Evolutionary conservation across 2,888 invertebrate genomes (phyloP).

Genomic region (Oxycera nigricornis): DNA sequence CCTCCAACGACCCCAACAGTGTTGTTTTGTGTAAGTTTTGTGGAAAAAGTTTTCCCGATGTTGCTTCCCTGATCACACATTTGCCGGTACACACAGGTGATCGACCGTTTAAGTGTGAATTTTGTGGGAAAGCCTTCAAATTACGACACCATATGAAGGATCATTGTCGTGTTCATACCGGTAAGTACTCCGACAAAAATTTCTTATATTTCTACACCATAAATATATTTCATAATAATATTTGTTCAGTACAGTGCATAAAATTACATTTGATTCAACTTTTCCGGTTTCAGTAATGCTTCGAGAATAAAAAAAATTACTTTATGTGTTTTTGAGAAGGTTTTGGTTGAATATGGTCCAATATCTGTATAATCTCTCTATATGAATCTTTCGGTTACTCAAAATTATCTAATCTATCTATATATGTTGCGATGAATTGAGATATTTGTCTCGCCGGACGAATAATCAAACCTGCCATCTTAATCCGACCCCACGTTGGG

Average conservation of each 20-base stretch:
- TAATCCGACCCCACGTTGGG: too few relatives aligned
- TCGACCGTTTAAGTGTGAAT: slow-evolving; percentile 91
- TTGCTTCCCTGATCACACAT: slow-evolving; percentile 85
- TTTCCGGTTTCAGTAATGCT: not conserved
- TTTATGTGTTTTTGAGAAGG: too few relatives aligned
- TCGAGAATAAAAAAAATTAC: too few relatives aligned
- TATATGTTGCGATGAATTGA: too few relatives aligned
- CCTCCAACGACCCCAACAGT: slow-evolving; percentile 69
- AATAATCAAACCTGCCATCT: too few relatives aligned
- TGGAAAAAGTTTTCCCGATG: slow-evolving; percentile 91
- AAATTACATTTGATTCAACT: not conserved
- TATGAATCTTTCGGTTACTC: too few relatives aligned
- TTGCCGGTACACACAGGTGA: slow-evolving; percentile 90
- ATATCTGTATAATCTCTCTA: too few relatives aligned
- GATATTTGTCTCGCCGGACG: too few relatives aligned
- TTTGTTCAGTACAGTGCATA: slow-evolving; percentile 18
- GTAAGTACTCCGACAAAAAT: slow-evolving; percentile 61
- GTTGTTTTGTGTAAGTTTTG: slow-evolving; percentile 92
- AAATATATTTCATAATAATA: slow-evolving; percentile 1
- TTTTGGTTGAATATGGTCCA: too few relatives aligned
- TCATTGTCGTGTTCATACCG: slow-evolving; percentile 91
- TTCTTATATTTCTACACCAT: not conserved
- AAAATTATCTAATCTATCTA: too few relatives aligned
- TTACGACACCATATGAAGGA: slow-evolving; percentile 93
- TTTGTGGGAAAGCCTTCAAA: slow-evolving; percentile 93